A percentile compares a stretch with the other conserved stretches of the same genome.
Conservation (phyloP, 2,113 vertebrate genomes). For the Notarius quadriscutis region DNA sequence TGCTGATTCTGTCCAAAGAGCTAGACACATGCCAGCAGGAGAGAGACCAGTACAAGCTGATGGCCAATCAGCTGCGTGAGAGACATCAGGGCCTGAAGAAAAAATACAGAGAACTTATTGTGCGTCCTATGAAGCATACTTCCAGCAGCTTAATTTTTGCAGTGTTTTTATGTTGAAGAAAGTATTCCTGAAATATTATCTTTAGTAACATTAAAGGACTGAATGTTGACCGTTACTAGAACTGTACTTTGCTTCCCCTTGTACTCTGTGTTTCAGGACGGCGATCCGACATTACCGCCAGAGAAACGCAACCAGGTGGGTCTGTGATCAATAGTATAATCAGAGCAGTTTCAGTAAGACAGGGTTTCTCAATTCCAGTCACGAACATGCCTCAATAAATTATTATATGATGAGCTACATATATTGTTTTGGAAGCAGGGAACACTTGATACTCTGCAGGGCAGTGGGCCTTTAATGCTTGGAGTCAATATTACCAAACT, state of each 20-base stretch:
- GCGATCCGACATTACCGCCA: slow-evolving; percentile 91
- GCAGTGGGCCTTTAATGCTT: neutral
- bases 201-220: neutral
- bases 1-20: slow-evolving; percentile 95
- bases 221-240: neutral
- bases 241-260: neutral
- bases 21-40: slow-evolving; percentile 95
- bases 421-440: neutral
- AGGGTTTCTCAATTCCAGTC: neutral
- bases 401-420: neutral
- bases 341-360: neutral
- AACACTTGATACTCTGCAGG: neutral
- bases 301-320: slow-evolving; percentile 95
- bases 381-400: neutral
- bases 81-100: slow-evolving; percentile 93
- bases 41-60: slow-evolving; percentile 94
- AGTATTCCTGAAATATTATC: neutral
- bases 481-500: neutral
- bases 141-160: neutral
- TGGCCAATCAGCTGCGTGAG: slow-evolving; percentile 95
- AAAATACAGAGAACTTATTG: slow-evolving; percentile 92
- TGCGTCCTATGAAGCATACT: slow-evolving; percentile 64
- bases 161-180: neutral
- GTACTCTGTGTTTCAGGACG: slow-evolving; percentile 78
- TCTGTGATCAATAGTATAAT: slow-evolving; percentile 2